Evolutionary conservation across 2,797 vertebrate genomes (phyloP).

Genomic region (Tokudaia tokunoshimensis): DNA sequence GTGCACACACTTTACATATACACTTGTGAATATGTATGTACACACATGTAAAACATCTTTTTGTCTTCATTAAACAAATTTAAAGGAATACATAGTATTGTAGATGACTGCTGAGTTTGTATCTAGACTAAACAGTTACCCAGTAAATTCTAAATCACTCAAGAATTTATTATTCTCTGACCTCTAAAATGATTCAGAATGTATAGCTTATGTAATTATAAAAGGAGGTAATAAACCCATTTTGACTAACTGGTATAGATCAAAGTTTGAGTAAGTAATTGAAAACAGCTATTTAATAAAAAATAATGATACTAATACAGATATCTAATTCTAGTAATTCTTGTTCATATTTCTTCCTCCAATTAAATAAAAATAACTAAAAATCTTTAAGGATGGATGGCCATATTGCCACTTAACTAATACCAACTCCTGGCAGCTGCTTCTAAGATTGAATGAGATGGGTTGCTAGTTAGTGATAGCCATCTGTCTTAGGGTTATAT

Average conservation of each 20-base stretch:
- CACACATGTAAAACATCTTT: not conserved
- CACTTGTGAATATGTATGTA: not conserved
- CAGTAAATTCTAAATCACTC: not conserved
- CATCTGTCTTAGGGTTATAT: too few species aligned
- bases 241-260: not conserved
- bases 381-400: not conserved
- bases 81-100: not conserved
- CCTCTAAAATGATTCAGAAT: not conserved
- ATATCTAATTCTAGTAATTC: not conserved
- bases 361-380: not conserved
- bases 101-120: not conserved
- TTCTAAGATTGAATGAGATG: not conserved
- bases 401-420: not conserved
- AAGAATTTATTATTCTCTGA: not conserved
- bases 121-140: not conserved
- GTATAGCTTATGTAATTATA: not conserved
- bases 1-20: not conserved
- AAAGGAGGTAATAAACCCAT: not conserved
- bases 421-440: not conserved
- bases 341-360: not conserved
- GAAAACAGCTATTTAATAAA: not conserved
- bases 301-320: not conserved
- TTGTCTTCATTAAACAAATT: constrained; percentile 56
- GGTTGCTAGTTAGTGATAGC: not conserved
- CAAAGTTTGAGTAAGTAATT: not conserved